Conservation (phyloP, 2,888 invertebrate genomes). For the Phengaris alcon region DNA sequence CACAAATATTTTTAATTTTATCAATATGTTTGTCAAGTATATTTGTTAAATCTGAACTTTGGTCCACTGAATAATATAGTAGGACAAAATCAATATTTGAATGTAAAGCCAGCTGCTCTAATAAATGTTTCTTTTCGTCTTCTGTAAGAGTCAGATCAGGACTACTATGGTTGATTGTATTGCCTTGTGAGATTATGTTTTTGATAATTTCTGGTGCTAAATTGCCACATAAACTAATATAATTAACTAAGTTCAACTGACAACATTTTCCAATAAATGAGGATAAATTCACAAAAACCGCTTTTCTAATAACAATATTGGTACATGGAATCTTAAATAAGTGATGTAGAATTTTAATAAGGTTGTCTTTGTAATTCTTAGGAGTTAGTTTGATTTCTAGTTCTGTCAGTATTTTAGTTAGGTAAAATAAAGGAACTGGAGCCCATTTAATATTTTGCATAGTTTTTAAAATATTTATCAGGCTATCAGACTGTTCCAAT, state of each 20-base stretch:
- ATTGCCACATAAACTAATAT: conserved; percentile 46
- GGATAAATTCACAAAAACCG: conserved; percentile 53
- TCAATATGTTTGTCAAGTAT: conserved; percentile 48
- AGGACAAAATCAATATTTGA: conserved; percentile 52
- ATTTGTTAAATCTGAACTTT: conserved; percentile 44
- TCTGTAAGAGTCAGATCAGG: conserved; percentile 39
- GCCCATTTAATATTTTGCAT: conserved; percentile 61
- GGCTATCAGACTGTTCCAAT: conserved; percentile 44
- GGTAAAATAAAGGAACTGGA: conserved; percentile 61
- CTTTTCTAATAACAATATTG: conserved; percentile 58
- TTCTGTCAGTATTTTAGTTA: conserved; percentile 52
- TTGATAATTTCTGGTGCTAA: conserved; percentile 43
- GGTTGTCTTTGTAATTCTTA: conserved; percentile 36
- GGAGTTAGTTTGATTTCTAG: conserved; percentile 38
- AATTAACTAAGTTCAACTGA: conserved; percentile 50
- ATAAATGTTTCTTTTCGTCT: conserved; percentile 44
- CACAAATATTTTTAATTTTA: conserved; percentile 48
- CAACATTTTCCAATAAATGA: conserved; percentile 53
- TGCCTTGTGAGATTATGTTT: conserved; percentile 37
- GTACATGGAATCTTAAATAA: conserved; percentile 62
- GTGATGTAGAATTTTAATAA: conserved; percentile 44
- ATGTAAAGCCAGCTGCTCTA: conserved; percentile 44
- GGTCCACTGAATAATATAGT: conserved; percentile 49
- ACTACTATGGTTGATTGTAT: conserved; percentile 45
- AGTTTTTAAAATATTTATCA: conserved; percentile 50